These are phyloP conservation scores for Herpailurus yagouaroundi DNA, from an alignment of 2,113 vertebrate species.

Conservation along the genomic window DNA sequence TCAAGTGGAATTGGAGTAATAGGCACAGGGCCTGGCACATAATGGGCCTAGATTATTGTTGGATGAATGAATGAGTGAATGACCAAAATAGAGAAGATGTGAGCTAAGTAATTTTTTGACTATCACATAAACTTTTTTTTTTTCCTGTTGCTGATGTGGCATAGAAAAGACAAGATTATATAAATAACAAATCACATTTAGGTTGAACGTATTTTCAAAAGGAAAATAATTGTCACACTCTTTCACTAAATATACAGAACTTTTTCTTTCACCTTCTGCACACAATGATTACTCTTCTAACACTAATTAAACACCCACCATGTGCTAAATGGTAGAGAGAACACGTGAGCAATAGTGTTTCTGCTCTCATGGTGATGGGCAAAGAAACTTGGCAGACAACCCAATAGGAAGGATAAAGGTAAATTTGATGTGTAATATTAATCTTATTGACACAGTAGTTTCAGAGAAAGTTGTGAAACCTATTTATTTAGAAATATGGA, in stretches of 20 bases:
- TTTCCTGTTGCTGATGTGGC: background rate
- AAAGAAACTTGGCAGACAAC: conserved; percentile 11
- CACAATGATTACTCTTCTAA: conserved; percentile 52
- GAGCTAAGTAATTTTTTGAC: background rate
- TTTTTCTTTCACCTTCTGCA: conserved; percentile 31
- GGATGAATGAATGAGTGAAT: background rate
- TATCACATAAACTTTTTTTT: background rate
- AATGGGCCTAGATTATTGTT: background rate
- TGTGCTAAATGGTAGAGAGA: conserved; percentile 46
- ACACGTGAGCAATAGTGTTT: background rate
- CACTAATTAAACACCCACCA: conserved; percentile 65
- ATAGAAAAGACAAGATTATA: background rate
- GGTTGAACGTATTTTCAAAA: background rate
- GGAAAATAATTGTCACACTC: background rate
- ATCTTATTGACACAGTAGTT: background rate
- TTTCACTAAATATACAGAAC: conserved; percentile 38
- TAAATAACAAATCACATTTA: conserved; percentile 21
- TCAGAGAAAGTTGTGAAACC: background rate
- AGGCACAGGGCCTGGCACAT: too few relatives aligned
- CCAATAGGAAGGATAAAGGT: background rate
- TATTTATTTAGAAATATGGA: background rate
- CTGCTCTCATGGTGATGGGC: background rate
- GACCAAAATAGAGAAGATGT: background rate
- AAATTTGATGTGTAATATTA: conserved; percentile 31
- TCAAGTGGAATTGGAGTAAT: background rate